Evolutionary conservation across 2,888 invertebrate species (phyloP).

Genomic region (Philhelius pedissequus): DNA sequence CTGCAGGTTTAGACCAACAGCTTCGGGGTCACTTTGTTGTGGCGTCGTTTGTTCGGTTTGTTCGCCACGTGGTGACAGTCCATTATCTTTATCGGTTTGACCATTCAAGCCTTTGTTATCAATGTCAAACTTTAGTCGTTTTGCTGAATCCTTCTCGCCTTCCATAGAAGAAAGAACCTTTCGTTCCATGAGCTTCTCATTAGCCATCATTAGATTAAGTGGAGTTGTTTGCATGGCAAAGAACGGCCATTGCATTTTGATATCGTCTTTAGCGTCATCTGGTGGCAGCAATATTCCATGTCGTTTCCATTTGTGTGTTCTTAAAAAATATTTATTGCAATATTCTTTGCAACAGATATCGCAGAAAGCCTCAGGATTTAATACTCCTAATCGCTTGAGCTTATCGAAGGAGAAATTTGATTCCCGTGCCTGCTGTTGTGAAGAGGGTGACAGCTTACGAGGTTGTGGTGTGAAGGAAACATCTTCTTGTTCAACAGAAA

Average conservation of each 20-base stretch:
- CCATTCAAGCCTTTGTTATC: conserved; percentile 56
- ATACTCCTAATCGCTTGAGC: conserved; percentile 87
- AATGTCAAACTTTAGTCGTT: conserved; percentile 74
- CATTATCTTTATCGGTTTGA: conserved; percentile 63
- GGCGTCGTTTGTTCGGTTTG: conserved; percentile 65
- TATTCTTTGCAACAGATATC: conserved; percentile 96
- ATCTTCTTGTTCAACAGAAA: conserved; percentile 79
- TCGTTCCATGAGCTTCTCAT: conserved; percentile 70
- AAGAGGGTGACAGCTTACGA: conserved; percentile 82
- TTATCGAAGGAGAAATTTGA: conserved; percentile 87
- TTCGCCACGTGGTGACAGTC: conserved; percentile 66
- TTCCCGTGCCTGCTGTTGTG: conserved; percentile 84
- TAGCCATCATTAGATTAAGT: conserved; percentile 85
- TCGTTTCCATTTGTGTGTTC: conserved; percentile 95
- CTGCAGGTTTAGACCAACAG: conserved; percentile 91
- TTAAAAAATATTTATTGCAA: conserved; percentile 94
- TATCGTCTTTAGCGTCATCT: conserved; percentile 84
- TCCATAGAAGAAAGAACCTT: conserved; percentile 63
- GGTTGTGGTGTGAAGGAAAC: conserved; percentile 80
- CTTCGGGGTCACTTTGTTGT: conserved; percentile 78
- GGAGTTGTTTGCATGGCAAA: conserved; percentile 84
- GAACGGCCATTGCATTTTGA: conserved; percentile 73
- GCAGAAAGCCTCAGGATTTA: conserved; percentile 94
- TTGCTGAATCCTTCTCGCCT: conserved; percentile 62
- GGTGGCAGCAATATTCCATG: conserved; percentile 88